Evolutionary conservation across 2,797 vertebrate species (phyloP).

Genomic region (Peromyscus attwateri): DNA sequence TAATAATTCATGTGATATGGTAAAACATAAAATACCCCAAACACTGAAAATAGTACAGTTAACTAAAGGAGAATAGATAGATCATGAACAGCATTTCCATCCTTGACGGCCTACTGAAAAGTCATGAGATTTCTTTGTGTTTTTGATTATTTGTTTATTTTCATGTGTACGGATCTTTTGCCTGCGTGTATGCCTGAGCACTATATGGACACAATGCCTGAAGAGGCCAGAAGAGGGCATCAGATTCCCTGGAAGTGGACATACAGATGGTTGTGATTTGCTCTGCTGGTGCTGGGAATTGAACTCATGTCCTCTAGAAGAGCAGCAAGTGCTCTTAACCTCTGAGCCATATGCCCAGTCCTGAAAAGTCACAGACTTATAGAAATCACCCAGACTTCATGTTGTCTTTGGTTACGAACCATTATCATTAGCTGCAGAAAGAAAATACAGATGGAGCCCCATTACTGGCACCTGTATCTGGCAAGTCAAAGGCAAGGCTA

Average conservation of each 20-base stretch:
- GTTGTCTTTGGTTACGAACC: constrained; percentile 34
- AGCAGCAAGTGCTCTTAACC: background rate
- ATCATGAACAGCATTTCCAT: background rate
- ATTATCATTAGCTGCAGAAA: constrained; percentile 40
- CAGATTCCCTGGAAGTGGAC: background rate
- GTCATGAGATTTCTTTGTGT: background rate
- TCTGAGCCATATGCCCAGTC: background rate
- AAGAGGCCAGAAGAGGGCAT: background rate
- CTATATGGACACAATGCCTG: background rate
- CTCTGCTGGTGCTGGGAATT: background rate
- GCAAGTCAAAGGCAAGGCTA: constrained; percentile 47
- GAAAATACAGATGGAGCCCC: constrained; percentile 58
- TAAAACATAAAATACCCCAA: constrained; percentile 62
- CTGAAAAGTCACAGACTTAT: background rate
- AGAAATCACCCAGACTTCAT: background rate
- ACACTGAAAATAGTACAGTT: constrained; percentile 46
- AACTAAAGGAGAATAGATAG: constrained; percentile 8
- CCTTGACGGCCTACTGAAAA: background rate
- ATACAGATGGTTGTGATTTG: background rate
- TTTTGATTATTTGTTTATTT: background rate
- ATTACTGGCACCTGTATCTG: constrained; percentile 21
- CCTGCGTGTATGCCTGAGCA: background rate
- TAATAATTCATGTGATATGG: constrained; percentile 23
- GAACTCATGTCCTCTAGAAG: background rate
- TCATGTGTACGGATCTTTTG: background rate